Conservation (phyloP, 35 echinoderm and acorn worm genomes). For the Diadema setosum region DNA sequence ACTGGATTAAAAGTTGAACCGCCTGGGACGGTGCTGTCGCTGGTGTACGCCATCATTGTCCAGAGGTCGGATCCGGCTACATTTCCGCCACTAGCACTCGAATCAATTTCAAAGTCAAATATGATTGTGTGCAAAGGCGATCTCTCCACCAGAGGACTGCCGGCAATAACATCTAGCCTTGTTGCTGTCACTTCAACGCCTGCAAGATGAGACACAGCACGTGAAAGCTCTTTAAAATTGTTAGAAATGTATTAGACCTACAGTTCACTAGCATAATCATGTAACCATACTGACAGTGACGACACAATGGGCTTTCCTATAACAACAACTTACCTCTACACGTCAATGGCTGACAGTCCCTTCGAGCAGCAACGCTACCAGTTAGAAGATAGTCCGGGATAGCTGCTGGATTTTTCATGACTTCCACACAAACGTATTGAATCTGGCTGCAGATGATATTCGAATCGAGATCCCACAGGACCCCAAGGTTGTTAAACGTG, state of each 20-base stretch:
- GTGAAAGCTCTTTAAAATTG: not conserved
- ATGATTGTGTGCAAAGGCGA: not conserved
- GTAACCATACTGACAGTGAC: too few relatives aligned
- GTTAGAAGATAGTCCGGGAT: constrained; percentile 7
- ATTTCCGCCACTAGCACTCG: not conserved
- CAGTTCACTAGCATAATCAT: too few relatives aligned
- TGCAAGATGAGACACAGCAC: not conserved
- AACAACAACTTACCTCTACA: constrained; percentile 59
- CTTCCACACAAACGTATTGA: constrained; percentile 49
- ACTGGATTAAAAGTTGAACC: not conserved
- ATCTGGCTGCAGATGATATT: not conserved
- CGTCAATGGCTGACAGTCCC: constrained; percentile 21
- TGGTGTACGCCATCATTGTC: not conserved
- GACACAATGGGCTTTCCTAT: too few relatives aligned
- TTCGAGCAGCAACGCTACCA: not conserved
- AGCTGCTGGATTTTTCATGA: not conserved
- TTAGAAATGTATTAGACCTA: too few relatives aligned
- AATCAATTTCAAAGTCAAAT: not conserved
- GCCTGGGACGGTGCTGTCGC: not conserved
- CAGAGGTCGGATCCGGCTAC: not conserved
- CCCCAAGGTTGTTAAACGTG: not conserved
- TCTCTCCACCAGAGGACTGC: not conserved
- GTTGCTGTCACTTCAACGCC: not conserved
- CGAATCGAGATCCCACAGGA: not conserved
- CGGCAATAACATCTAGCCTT: not conserved